Conservation (phyloP, 2,113 vertebrate species). For the Clinocottus analis region DNA sequence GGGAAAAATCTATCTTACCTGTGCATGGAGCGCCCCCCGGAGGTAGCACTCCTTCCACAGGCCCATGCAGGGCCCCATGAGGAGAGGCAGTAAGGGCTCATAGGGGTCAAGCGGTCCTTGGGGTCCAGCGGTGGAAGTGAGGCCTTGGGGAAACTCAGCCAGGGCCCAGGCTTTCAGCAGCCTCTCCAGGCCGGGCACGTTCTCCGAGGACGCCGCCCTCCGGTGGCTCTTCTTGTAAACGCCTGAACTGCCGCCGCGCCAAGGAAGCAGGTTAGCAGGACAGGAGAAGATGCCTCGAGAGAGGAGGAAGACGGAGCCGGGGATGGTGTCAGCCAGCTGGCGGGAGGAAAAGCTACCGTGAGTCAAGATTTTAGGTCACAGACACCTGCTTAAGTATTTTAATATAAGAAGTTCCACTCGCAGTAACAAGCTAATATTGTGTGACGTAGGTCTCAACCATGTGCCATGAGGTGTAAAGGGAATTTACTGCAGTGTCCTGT, state of each 20-base stretch:
- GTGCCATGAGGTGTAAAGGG: not conserved
- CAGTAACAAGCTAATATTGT: not conserved
- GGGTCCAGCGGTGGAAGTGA: constrained; percentile 18
- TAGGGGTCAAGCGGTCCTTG: constrained; percentile 69
- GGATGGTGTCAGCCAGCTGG: constrained; percentile 64
- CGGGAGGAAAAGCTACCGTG: not conserved
- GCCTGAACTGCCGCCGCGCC: constrained; percentile 82
- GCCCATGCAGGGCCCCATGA: constrained; percentile 85
- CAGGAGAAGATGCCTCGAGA: constrained; percentile 85
- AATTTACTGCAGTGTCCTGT: not conserved
- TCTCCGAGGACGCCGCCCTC: constrained; percentile 83
- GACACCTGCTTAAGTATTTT: not conserved
- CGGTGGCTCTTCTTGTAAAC: constrained; percentile 81
- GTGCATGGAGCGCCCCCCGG: constrained; percentile 87
- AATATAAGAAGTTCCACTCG: not conserved
- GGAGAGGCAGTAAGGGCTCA: constrained; percentile 86
- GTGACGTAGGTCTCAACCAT: not conserved
- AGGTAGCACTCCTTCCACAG: constrained; percentile 94
- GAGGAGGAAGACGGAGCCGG: constrained; percentile 83
- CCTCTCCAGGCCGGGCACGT: constrained; percentile 82
- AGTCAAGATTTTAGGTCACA: not conserved
- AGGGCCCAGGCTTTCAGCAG: constrained; percentile 73
- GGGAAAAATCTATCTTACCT: constrained; percentile 78
- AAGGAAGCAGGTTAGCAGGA: constrained; percentile 88
- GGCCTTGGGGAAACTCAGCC: constrained; percentile 52